Conservation (phyloP, 2,113 vertebrate species). For the Larimichthys polyactis region DNA sequence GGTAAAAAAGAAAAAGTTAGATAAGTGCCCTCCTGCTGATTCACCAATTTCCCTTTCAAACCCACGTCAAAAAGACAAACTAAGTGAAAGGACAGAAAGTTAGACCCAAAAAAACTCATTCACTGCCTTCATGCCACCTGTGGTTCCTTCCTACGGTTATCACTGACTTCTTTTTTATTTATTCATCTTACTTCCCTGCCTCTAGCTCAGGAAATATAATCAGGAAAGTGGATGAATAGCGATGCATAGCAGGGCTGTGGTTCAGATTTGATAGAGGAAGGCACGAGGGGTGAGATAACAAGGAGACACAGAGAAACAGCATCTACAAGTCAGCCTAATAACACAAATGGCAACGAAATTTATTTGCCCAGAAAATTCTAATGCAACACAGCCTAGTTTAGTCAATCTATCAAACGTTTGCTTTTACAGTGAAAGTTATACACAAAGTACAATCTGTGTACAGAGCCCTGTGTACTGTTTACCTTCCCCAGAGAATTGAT, state of each 20-base stretch:
- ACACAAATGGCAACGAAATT: not conserved
- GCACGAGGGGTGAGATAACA: not conserved
- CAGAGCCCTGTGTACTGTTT: not conserved
- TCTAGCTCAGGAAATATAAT: slow-evolving; percentile 26
- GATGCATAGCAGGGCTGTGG: not conserved
- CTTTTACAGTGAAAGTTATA: not conserved
- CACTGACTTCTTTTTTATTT: slow-evolving; percentile 24
- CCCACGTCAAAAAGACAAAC: slow-evolving; percentile 26
- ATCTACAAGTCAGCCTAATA: not conserved
- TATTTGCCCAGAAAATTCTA: not conserved
- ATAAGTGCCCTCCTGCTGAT: not conserved
- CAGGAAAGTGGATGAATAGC: not conserved
- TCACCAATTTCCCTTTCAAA: slow-evolving; percentile 51
- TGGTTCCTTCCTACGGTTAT: slow-evolving; percentile 10
- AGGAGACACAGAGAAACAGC: not conserved
- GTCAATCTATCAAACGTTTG: not conserved
- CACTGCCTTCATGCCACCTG: slow-evolving; percentile 32
- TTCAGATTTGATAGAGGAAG: not conserved
- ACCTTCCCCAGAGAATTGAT: not conserved
- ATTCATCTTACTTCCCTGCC: slow-evolving; percentile 5
- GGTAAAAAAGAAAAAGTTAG: not conserved
- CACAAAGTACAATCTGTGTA: not conserved
- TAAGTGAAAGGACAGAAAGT: not conserved
- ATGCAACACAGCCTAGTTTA: not conserved
- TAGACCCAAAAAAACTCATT: slow-evolving; percentile 15